Base-by-base conservation (phyloP, 2,888 invertebrate species). In the Steinernema hermaphroditum region DNA sequence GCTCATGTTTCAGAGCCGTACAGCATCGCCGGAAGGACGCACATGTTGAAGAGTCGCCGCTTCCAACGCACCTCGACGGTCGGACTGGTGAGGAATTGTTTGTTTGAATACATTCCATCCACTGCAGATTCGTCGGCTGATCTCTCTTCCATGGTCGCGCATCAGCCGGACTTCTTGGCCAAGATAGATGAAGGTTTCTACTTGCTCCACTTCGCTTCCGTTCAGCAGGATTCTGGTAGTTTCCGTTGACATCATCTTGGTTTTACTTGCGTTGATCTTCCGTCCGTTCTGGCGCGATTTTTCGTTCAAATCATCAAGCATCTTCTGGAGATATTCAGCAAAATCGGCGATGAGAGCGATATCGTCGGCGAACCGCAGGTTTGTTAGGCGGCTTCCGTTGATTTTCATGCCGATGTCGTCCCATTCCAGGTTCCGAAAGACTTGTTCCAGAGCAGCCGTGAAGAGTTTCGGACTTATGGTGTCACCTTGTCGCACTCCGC, bases 291-390 rank as follows among this genome's bases (percentile, higher is more conserved):
- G 27, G 22, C 29, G 12, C 22, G 72, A 70, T 9, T 29, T 49
- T 22, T n/a, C 37, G 9, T 69, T 54, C 32, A 76, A 49, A 46
- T 75, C 68, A 6, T 54, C 44, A 2, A 75, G 46, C 75, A 76
- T 76, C 16, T 14, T n/a, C 29, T 50, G 37, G 4, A 50, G 41
- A 32, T 73, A 49, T 9, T 49, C 22, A 1, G 46, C 9, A 9
- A 14, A 9, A 1, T 14, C 24, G 50, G 69, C 4, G 62, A 74
- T 22, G 49, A 76, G 68, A 14, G 76, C 76, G 32, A 74, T 72
- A 41, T 76, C 76, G 41, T 76, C 76, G 27, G 76, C 76, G 46
- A 73, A 76, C 6, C 76, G 50, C 9, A 76, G 72, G 46, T 76
- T 46, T 49, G n/a, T 43, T 2, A 77, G 70, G 1, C 34, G 8